phyloP scores from a whole-genome alignment of 2,113 vertebrate genomes.

The Silurus asotus region DNA sequence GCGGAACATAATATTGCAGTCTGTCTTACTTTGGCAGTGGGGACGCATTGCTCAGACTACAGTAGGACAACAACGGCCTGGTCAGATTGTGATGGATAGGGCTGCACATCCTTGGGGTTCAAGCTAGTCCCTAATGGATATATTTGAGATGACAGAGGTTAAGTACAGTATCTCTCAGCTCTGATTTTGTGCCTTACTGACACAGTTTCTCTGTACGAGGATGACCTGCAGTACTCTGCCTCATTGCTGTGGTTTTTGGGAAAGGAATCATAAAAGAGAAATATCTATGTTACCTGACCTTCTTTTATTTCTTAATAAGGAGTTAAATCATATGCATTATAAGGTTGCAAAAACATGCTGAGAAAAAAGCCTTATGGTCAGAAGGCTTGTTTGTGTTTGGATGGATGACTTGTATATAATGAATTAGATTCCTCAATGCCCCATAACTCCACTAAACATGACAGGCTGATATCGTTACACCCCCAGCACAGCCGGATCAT shows the following conservation, averaged over 20 bases:
- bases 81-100: constrained; percentile 88
- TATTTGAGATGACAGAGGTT: constrained; percentile 68
- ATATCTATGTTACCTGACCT: neutral
- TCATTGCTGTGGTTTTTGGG: constrained; percentile 3
- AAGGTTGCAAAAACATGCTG: neutral
- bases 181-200: constrained; percentile 44
- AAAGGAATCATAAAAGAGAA: neutral
- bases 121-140: constrained; percentile 67
- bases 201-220: constrained; percentile 27
- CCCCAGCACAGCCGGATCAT: neutral
- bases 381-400: neutral
- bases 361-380: neutral
- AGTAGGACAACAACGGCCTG: constrained; percentile 55
- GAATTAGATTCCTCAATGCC: neutral
- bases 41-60: neutral
- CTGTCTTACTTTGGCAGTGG: neutral
- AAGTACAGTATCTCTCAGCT: constrained; percentile 49
- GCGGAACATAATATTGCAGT: constrained; percentile 2
- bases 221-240: neutral
- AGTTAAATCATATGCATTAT: neutral
- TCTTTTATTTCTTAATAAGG: neutral
- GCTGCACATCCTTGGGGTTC: constrained; percentile 73
- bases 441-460: neutral
- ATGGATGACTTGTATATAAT: neutral
- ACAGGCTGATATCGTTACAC: neutral